Percentiles rank a stretch among this genome's conserved stretches.
phyloP scores from a whole-genome alignment of 2,113 vertebrate genomes.

The Cettia cetti region DNA sequence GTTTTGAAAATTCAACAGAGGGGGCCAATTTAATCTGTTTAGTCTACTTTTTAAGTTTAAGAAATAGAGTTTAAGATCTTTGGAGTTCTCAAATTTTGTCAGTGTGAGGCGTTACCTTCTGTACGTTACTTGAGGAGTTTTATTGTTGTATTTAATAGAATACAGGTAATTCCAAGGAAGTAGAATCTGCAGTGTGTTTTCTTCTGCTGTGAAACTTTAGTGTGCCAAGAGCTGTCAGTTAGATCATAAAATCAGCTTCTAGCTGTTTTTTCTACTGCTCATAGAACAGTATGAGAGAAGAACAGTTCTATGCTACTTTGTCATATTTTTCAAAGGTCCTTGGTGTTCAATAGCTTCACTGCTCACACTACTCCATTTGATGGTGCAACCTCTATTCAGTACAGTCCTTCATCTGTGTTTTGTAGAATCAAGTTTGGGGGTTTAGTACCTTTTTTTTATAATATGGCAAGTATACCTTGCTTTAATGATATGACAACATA shows the following conservation, averaged over 20 bases:
- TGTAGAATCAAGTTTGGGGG: neutral
- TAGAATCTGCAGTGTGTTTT: neutral
- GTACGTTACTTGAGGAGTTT: neutral
- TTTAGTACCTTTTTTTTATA: neutral
- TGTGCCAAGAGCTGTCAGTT: neutral
- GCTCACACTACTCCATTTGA: rapidly evolving
- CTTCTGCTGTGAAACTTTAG: neutral
- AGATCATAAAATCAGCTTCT: neutral
- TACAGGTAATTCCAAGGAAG: neutral
- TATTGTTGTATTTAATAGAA: neutral
- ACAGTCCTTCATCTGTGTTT: neutral
- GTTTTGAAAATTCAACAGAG: neutral
- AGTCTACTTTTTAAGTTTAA: neutral
- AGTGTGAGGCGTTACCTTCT: neutral
- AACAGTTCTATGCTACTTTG: too few relatives aligned
- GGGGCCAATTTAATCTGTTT: neutral
- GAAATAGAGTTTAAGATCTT: neutral
- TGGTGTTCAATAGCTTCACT: neutral
- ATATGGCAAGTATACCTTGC: neutral
- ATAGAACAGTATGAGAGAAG: too few relatives aligned
- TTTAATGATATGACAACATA: neutral
- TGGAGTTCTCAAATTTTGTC: neutral
- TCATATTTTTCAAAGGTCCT: neutral
- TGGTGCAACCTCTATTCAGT: neutral
- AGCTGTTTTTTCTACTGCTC: neutral